Evolutionary conservation across 2,797 vertebrate species (phyloP).

Genomic region (Halcyon leucocephala): DNA sequence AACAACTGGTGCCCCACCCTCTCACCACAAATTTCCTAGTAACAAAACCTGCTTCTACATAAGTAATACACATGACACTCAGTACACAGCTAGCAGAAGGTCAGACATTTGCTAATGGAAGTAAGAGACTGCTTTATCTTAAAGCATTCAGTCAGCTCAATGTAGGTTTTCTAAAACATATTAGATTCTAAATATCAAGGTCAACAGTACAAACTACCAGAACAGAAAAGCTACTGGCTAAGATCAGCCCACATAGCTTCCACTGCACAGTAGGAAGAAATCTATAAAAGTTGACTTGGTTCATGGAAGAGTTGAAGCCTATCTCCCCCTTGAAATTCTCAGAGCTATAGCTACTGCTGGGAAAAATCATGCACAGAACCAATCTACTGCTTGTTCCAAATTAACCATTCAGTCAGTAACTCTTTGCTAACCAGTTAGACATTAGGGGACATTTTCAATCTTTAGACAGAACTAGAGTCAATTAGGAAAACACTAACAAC

Average conservation of each 20-base stretch:
- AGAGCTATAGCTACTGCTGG: background rate
- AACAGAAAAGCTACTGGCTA: background rate
- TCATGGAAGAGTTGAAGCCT: background rate
- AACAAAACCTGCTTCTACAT: conserved; percentile 36
- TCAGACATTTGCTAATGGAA: background rate
- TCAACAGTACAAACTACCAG: background rate
- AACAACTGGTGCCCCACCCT: background rate
- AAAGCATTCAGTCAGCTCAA: background rate
- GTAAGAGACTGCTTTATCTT: background rate
- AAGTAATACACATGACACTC: background rate
- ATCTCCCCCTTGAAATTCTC: background rate
- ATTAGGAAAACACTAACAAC: background rate
- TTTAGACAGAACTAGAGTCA: background rate
- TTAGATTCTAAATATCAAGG: background rate
- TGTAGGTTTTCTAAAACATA: background rate
- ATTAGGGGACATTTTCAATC: background rate
- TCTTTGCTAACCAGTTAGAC: background rate
- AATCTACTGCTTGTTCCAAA: background rate
- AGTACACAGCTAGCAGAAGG: background rate
- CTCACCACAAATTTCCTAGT: conserved; percentile 61
- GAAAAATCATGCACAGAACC: background rate
- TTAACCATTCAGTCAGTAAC: background rate
- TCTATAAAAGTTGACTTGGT: background rate
- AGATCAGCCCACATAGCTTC: background rate
- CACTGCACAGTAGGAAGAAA: background rate